Evolutionary conservation across 2,888 invertebrate species (phyloP).

Genomic region (Drosophila leonis): DNA sequence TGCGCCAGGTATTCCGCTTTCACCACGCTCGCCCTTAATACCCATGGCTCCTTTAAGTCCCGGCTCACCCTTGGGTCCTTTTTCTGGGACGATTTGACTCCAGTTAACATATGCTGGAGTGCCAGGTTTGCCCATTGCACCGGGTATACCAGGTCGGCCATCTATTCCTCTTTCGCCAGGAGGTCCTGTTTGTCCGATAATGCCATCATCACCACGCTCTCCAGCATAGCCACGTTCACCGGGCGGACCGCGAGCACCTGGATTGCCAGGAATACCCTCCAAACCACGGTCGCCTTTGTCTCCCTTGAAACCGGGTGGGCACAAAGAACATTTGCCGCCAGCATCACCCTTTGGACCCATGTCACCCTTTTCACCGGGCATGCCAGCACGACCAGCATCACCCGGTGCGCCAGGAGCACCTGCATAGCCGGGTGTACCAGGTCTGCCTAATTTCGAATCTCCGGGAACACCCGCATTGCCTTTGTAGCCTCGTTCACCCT

Average conservation of each 20-base stretch:
- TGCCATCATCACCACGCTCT: conserved; percentile 90
- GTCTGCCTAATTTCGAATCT: conserved; percentile 91
- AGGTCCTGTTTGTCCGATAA: conserved; percentile 87
- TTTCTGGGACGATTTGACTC: conserved; percentile 86
- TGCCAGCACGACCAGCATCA: conserved; percentile 89
- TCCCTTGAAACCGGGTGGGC: conserved; percentile 91
- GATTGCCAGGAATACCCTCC: conserved; percentile 89
- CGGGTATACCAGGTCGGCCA: conserved; percentile 87
- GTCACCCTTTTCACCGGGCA: conserved; percentile 88
- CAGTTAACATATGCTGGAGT: conserved; percentile 87
- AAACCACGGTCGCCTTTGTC: conserved; percentile 91
- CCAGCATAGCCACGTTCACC: conserved; percentile 91
- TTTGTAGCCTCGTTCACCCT: conserved; percentile 92
- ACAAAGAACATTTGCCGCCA: conserved; percentile 92
- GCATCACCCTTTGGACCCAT: conserved; percentile 92
- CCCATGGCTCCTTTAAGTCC: conserved; percentile 89
- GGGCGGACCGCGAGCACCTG: conserved; percentile 90
- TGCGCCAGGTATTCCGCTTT: conserved; percentile 89
- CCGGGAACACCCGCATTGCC: conserved; percentile 92
- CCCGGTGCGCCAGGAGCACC: conserved; percentile 90
- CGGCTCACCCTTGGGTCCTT: conserved; percentile 89
- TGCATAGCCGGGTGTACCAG: conserved; percentile 90
- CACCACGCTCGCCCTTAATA: conserved; percentile 89
- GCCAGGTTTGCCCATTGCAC: conserved; percentile 89
- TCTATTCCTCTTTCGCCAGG: conserved; percentile 85